Base-by-base conservation (phyloP, 2,113 vertebrate species). In the Gambusia affinis region DNA sequence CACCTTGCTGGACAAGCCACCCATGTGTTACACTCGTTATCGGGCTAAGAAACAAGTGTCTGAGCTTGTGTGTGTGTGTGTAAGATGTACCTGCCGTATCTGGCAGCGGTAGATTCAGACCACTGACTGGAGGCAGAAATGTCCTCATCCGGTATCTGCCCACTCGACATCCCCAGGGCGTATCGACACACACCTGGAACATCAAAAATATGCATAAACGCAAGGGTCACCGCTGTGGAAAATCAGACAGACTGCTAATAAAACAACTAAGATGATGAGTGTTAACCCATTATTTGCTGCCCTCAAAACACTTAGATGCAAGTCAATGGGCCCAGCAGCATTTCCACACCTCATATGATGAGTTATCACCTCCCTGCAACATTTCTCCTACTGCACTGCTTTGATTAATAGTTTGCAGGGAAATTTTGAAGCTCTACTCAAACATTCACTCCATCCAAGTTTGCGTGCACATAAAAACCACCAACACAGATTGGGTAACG, bases 41-140 rank as follows among this genome's bases (percentile, higher is more conserved):
- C 67, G 73, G 11, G 17, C 60, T 10, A 47, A 51, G 30, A 65
- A 70, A 51, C 17, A 8, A 0, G 8, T 69, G 29, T 42, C 19
- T 24, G 70, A 2, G 66, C 65, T 67, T 69, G 66, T 2, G 60
- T n/a, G 29, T 74, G 33, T 47, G 63, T 64, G 24, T 47, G 63
- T 64, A 24, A 30, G 17, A 73, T 95, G 90, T 88, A 98, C 98
- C 98, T 96, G 90, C 98, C 97, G 0, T 98, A 97, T 91, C 96
- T 96, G 82, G 98, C 97, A 0, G 98, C 98, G 0, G 98, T 99
- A 64, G 97, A 97, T 14, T 99, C 97, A 0, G 98, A 99, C 98
- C 98, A 99, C 80, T 99, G 97, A 86, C 98, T 99, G 80, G 98
- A 98, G 42, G 98, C 98, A 0, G 96, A 97, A 91, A 99, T 98